Conservation (phyloP, 2,113 vertebrate genomes). For the Verasper variegatus region DNA sequence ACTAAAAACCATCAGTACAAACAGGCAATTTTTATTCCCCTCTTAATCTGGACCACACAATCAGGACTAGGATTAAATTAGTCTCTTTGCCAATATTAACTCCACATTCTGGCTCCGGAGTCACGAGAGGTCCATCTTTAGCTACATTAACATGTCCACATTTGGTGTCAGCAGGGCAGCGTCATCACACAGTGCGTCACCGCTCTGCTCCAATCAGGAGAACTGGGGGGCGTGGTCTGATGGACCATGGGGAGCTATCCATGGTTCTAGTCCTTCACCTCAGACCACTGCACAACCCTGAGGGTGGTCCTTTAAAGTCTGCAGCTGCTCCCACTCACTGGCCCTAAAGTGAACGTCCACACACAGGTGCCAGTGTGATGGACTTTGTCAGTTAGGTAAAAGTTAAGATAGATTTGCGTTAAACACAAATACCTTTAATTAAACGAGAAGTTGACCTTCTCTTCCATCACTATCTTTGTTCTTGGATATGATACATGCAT, state of each 20-base stretch:
- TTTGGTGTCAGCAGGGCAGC: constrained; percentile 69
- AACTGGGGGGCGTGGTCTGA: constrained; percentile 69
- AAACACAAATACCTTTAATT: not conserved
- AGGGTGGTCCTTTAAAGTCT: not conserved
- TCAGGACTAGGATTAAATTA: constrained; percentile 35
- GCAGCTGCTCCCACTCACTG: not conserved
- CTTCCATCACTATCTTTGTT: not conserved
- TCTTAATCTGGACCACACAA: constrained; percentile 38
- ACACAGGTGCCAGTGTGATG: not conserved
- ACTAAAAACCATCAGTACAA: not conserved
- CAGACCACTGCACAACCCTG: constrained; percentile 9
- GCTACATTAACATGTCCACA: constrained; percentile 79
- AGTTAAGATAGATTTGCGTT: not conserved
- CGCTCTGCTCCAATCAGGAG: constrained; percentile 55
- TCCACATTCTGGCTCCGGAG: constrained; percentile 40
- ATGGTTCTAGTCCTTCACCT: constrained; percentile 60
- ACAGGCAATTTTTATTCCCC: not conserved
- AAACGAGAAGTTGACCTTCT: no score
- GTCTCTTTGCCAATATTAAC: constrained; percentile 70
- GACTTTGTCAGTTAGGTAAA: no score
- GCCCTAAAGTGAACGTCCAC: not conserved
- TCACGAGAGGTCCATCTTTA: constrained; percentile 77
- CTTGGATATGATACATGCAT: not conserved
- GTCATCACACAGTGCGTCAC: constrained; percentile 4
- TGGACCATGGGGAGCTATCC: constrained; percentile 62